These are phyloP conservation scores for Phaenicophaeus curvirostris DNA, from an alignment of 2,797 vertebrate species.

Conservation along the genomic window DNA sequence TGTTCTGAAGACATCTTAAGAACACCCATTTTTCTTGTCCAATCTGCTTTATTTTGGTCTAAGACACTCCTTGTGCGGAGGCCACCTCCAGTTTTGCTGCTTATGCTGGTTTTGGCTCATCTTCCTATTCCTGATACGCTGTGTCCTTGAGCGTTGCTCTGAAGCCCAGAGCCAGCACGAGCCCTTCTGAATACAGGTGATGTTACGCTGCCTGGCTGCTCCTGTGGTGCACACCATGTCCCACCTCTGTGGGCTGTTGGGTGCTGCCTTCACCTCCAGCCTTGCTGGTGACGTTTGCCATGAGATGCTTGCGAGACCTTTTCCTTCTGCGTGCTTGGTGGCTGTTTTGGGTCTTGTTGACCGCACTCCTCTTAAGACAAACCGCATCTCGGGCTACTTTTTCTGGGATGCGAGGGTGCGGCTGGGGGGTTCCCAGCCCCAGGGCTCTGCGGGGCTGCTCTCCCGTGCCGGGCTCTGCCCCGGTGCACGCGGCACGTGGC, in stretches of 20 bases:
- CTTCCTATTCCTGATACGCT: too few species aligned
- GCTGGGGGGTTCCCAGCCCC: background rate
- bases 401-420: fast-evolving
- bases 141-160: too few species aligned
- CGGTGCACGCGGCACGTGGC: background rate
- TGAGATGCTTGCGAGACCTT: too few species aligned
- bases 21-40: too few species aligned
- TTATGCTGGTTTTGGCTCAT: too few species aligned
- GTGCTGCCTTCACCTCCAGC: background rate
- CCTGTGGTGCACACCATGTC: fast-evolving
- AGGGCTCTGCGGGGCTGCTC: background rate
- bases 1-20: too few species aligned
- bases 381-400: too few species aligned
- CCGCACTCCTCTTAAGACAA: fast-evolving
- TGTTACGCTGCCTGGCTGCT: background rate
- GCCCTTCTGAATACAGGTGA: background rate
- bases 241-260: background rate
- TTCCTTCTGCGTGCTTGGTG: background rate
- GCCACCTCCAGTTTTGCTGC: too few species aligned
- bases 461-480: background rate
- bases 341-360: fast-evolving
- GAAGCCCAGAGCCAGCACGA: too few species aligned
- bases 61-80: too few species aligned
- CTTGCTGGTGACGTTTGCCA: background rate
- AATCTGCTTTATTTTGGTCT: too few species aligned